phyloP scores from a whole-genome alignment of 2,888 invertebrate genomes.

The Leptarthrus brevirostris region DNA sequence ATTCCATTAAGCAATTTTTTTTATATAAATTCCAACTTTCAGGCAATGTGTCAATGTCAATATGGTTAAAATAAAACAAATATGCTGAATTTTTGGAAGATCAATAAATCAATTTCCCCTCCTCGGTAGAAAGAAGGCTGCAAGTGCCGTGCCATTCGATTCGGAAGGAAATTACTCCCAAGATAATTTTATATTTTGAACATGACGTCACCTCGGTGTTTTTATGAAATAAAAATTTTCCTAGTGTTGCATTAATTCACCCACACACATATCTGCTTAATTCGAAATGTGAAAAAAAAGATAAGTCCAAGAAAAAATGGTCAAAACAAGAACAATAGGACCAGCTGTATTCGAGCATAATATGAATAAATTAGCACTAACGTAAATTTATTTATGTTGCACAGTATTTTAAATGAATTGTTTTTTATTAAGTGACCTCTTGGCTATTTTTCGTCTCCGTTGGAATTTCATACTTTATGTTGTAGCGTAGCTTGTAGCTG shows the following conservation, averaged over 20 bases:
- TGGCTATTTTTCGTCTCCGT: background rate
- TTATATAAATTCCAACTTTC: no score
- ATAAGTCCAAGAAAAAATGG: no score
- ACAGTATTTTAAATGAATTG: background rate
- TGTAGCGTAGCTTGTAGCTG: background rate
- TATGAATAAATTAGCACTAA: conserved; percentile 27
- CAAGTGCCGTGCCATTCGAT: background rate
- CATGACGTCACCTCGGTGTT: conserved; percentile 26
- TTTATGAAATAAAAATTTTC: background rate
- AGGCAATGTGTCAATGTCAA: no score
- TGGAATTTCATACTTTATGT: background rate
- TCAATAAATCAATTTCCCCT: conserved; percentile 31
- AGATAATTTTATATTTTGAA: conserved; percentile 2
- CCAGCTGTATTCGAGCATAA: background rate
- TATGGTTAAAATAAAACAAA: no score
- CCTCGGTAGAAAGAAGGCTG: background rate
- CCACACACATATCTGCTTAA: background rate
- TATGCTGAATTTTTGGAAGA: conserved; percentile 15
- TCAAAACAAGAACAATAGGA: background rate
- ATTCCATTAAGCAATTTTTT: no score
- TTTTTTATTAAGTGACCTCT: background rate
- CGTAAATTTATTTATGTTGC: conserved; percentile 6
- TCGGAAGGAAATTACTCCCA: conserved; percentile 1
- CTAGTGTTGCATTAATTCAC: background rate
- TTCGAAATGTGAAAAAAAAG: no score